Evolutionary conservation across 2,797 vertebrate species (phyloP).

Genomic region (Rhincodon typus): DNA sequence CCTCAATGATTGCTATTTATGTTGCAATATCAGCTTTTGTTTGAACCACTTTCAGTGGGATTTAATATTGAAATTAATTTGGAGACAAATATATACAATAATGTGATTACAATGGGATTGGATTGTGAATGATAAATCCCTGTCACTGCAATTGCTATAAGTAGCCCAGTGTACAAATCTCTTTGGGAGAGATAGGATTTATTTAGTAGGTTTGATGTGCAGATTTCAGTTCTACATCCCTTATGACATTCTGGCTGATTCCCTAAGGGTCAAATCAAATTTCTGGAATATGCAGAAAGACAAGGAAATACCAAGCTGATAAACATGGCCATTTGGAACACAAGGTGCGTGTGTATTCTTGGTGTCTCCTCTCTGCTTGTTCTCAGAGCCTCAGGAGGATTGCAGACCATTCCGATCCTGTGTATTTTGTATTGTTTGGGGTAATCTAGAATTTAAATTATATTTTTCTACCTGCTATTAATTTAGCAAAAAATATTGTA

Average conservation of each 20-base stretch:
- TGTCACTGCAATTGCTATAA: not conserved
- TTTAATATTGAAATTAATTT: conserved; percentile 35
- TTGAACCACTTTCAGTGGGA: not conserved
- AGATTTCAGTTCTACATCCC: conserved; percentile 85
- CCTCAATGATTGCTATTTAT: not conserved
- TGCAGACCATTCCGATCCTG: conserved; percentile 45
- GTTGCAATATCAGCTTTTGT: not conserved
- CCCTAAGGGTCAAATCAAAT: conserved; percentile 56
- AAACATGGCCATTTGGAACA: not conserved
- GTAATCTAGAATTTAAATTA: no score
- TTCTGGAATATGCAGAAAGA: not conserved
- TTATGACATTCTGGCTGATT: conserved; percentile 77
- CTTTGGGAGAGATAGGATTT: conserved; percentile 50
- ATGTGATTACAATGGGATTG: conserved; percentile 12
- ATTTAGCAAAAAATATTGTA: no score
- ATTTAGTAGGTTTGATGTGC: conserved; percentile 63
- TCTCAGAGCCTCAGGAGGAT: not conserved
- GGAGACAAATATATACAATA: not conserved
- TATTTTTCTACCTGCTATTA: conserved; percentile 50
- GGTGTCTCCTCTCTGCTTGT: not conserved
- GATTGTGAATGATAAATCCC: not conserved
- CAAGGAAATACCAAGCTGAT: not conserved
- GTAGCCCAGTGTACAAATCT: not conserved
- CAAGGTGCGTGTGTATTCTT: not conserved
- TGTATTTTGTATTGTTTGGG: no score